Percentiles rank a stretch among this genome's conserved stretches.
Conservation (phyloP, 2,113 vertebrate species). For the Callopanchax toddi region DNA sequence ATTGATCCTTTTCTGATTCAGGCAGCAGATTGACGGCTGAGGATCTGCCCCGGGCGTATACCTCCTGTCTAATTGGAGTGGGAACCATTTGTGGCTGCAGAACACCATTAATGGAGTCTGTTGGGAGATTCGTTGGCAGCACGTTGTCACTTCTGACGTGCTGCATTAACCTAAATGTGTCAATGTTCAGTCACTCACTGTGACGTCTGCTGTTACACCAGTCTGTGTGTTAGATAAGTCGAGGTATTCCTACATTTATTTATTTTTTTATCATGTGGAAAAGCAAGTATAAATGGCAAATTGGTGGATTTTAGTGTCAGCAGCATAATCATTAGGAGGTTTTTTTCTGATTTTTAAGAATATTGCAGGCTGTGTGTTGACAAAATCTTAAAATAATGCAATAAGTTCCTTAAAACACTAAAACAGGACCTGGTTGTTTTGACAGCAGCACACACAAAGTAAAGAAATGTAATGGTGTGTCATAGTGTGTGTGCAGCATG, state of each 20-base stretch:
- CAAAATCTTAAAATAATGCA: too few species aligned
- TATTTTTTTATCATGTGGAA: too few species aligned
- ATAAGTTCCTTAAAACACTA: too few species aligned
- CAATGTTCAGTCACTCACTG: background rate
- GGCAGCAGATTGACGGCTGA: slow-evolving; percentile 8
- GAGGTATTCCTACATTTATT: too few species aligned
- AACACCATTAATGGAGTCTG: slow-evolving; percentile 18
- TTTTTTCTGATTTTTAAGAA: too few species aligned
- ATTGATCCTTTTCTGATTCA: background rate
- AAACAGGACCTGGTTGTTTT: too few species aligned
- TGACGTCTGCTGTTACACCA: background rate
- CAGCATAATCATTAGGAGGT: too few species aligned
- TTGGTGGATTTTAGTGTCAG: too few species aligned
- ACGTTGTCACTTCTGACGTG: slow-evolving; percentile 26
- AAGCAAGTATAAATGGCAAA: too few species aligned
- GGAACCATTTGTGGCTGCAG: slow-evolving; percentile 30
- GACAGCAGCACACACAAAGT: background rate
- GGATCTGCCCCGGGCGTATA: slow-evolving; percentile 1
- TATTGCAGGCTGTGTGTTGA: too few species aligned
- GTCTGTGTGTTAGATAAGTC: too few species aligned
- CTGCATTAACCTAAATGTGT: slow-evolving; percentile 14
- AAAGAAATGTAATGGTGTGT: background rate
- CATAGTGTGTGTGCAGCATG: background rate
- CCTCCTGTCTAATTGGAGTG: background rate
- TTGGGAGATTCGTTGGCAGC: slow-evolving; percentile 17